These are phyloP conservation scores for Agrilus cyanescens DNA, from an alignment of 2,888 invertebrate genomes.

Conservation along the genomic window DNA sequence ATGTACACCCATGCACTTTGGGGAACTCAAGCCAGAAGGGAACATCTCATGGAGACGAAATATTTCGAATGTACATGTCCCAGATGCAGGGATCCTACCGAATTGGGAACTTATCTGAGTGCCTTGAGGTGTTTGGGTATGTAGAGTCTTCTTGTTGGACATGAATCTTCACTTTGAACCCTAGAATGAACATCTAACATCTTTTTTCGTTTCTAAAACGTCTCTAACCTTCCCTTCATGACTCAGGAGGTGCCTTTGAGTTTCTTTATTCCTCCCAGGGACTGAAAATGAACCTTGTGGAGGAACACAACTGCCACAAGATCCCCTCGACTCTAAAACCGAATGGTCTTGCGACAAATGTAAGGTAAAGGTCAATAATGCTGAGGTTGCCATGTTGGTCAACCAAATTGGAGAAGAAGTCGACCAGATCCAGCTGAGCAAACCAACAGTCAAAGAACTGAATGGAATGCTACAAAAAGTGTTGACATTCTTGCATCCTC, in stretches of 20 bases:
- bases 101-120: slow-evolving; percentile 62
- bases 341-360: slow-evolving; percentile 72
- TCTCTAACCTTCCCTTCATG: no score
- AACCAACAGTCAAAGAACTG: slow-evolving; percentile 46
- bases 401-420: slow-evolving; percentile 68
- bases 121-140: slow-evolving; percentile 55
- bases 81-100: slow-evolving; percentile 71
- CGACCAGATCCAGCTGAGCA: slow-evolving; percentile 49
- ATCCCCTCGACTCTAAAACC: slow-evolving; percentile 56
- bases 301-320: slow-evolving; percentile 56
- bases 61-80: slow-evolving; percentile 64
- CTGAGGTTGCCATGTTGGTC: slow-evolving; percentile 54
- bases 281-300: slow-evolving; percentile 37
- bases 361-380: slow-evolving; percentile 47
- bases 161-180: no score
- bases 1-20: slow-evolving; percentile 83
- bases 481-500: slow-evolving; percentile 64
- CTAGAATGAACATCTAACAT: no score
- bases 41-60: slow-evolving; percentile 66
- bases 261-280: no score
- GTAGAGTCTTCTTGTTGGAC: no score
- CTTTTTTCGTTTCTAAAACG: no score
- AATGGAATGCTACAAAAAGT: slow-evolving; percentile 56
- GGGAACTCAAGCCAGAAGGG: slow-evolving; percentile 71
- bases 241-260: no score